These are phyloP conservation scores for Seriola aureovittata DNA, from an alignment of 2,113 vertebrate genomes.

Conservation along the genomic window DNA sequence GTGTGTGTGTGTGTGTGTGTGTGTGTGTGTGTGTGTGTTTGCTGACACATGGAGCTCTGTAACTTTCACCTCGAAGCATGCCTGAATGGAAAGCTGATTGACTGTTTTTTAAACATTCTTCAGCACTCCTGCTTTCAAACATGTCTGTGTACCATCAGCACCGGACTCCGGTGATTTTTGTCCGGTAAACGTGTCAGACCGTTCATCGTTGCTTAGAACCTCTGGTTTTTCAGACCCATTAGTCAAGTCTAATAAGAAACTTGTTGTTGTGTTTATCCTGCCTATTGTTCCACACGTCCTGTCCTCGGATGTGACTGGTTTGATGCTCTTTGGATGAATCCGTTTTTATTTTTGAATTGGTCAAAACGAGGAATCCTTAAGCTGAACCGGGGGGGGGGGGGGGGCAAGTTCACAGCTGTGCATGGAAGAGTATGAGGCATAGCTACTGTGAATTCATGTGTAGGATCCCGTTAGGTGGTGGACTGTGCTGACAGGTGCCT, in stretches of 20 bases:
- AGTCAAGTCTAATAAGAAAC: neutral
- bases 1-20: constrained; percentile 6
- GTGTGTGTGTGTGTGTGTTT: neutral
- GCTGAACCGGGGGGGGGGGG: no score
- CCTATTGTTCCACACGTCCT: neutral
- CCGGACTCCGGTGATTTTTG: neutral
- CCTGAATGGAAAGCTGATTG: neutral
- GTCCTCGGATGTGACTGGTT: no score
- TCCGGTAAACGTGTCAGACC: neutral
- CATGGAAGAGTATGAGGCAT: neutral
- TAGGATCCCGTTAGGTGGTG: neutral
- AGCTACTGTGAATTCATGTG: neutral
- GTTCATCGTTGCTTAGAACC: neutral
- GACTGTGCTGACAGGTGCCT: neutral
- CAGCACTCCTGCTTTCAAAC: neutral
- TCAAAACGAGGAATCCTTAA: neutral
- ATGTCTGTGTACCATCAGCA: neutral
- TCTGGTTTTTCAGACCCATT: neutral
- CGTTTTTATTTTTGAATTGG: neutral
- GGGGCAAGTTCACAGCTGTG: no score
- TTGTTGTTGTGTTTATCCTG: neutral
- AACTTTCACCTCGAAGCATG: neutral
- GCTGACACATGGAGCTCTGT: neutral
- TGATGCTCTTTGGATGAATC: neutral
- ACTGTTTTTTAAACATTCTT: neutral